These are phyloP conservation scores for Gisinianus flammeolus DNA, from an alignment of 2,888 invertebrate species.

Conservation along the genomic window DNA sequence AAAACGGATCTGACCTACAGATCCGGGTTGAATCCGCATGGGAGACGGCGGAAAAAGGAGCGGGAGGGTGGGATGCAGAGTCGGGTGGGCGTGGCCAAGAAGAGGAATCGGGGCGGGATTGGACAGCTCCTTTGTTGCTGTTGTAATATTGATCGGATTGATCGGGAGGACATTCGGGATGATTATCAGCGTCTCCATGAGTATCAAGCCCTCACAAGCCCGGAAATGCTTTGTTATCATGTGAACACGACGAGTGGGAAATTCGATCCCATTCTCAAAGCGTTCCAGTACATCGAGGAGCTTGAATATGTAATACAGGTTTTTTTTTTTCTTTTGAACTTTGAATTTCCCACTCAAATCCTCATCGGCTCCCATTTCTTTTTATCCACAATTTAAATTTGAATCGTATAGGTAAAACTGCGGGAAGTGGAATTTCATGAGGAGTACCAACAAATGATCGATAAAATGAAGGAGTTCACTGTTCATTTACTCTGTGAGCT, in stretches of 20 bases:
- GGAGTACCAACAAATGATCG: slow-evolving; percentile 19
- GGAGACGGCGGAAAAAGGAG: no score
- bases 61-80: no score
- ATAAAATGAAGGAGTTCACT: slow-evolving; percentile 34
- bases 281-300: slow-evolving; percentile 45
- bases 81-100: no score
- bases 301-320: slow-evolving; percentile 9
- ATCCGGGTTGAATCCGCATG: no score
- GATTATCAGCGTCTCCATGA: slow-evolving; percentile 42
- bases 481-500: slow-evolving; percentile 33
- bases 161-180: slow-evolving; percentile 23
- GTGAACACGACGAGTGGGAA: slow-evolving; percentile 30
- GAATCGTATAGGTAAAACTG: no score
- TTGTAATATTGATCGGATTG: not conserved
- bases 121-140: not conserved
- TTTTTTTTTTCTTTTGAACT: not conserved
- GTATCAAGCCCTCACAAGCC: slow-evolving; percentile 42
- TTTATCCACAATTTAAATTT: no score
- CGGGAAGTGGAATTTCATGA: slow-evolving; percentile 20
- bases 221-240: slow-evolving; percentile 47
- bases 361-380: no score
- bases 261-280: slow-evolving; percentile 47
- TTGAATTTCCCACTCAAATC: not conserved
- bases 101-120: no score
- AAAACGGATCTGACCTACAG: not conserved